Base-by-base conservation (phyloP, 2,888 invertebrate genomes). In the Orchesella flavescens region DNA sequence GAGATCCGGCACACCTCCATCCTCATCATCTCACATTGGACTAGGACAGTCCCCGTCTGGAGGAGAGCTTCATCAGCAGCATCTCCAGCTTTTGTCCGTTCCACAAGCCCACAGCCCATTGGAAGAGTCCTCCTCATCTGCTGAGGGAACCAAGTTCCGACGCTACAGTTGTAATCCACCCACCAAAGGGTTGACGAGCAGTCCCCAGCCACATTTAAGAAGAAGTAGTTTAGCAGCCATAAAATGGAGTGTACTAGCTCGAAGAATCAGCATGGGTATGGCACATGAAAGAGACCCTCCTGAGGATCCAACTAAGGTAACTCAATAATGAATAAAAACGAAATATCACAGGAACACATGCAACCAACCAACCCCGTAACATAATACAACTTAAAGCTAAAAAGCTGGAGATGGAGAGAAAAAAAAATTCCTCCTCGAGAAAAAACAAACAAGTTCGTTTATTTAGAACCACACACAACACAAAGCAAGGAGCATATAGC, bases 241-340 rank as follows among this genome's bases (percentile, higher is more conserved):
- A 78, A 87, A 87, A 84, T 88, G 88, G 87, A 87, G 86, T 76
- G 87, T 87, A 23, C 85, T 88, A 17, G 88, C 88, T 4, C 66
- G 88, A 19, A 82, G 88, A 83, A 88, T 88, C 82, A 87, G 87
- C 69, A 88, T 88, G 86, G 88, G 87, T 53, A 86, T 87, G 85
- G 84, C 86, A 15, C 88, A 88, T 85, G 87, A 88, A 63, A 65
- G 86, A 61, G 88, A 88, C 23, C 87, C 86, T 44, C 87, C 88
- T 10, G 87, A 88, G 69, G 88, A 88, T 71, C 88, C 88, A 10
- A 80, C 86, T 24, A 87, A 88, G 86, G 88, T 87, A 71, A 82
- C 84, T 68, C 21, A 65, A 53, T 71, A 71, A 74, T 63, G 74
- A 74, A 74, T 74, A 44, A 55, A 34, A 72, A n/a, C n/a, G 57